phyloP scores from a whole-genome alignment of 2,888 invertebrate species.

The Caenorhabditis macrosperma region DNA sequence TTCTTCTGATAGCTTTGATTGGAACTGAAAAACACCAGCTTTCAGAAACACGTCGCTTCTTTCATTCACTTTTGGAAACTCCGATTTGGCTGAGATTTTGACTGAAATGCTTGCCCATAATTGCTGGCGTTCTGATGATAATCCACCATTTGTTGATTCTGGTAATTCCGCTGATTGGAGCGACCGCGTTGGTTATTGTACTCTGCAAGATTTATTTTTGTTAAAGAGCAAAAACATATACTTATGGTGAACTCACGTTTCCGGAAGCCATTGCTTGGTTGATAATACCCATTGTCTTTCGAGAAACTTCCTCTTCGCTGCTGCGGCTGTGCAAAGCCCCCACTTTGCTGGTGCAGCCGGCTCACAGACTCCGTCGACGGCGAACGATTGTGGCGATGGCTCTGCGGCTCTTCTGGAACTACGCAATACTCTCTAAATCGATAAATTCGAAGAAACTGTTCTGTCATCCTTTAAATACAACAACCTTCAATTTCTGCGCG shows the following conservation, averaged over 20 bases:
- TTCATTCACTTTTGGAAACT: slow-evolving; percentile 18
- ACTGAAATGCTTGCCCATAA: background rate
- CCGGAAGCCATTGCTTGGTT: slow-evolving; percentile 11
- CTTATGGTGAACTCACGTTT: background rate
- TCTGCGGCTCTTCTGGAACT: background rate
- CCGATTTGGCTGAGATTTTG: background rate
- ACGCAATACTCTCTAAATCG: too few species aligned
- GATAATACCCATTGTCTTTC: slow-evolving; percentile 15
- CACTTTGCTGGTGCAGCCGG: slow-evolving; percentile 49
- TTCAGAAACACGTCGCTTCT: background rate
- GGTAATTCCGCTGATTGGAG: slow-evolving; percentile 5
- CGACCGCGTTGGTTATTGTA: slow-evolving; percentile 7
- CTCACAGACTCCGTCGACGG: slow-evolving; percentile 35
- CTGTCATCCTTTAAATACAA: too few species aligned
- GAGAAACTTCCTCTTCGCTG: slow-evolving; percentile 27
- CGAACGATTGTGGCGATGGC: slow-evolving; percentile 22
- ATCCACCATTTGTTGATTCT: background rate
- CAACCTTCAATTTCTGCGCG: background rate
- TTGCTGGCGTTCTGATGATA: background rate
- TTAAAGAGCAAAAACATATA: too few species aligned
- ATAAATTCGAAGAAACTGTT: too few species aligned
- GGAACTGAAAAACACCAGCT: slow-evolving; percentile 3
- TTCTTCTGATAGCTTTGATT: slow-evolving; percentile 9
- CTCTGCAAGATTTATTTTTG: background rate
- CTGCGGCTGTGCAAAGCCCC: slow-evolving; percentile 34